These are phyloP conservation scores for Oreamnos americanus DNA, from an alignment of 2,113 vertebrate species.

Conservation along the genomic window DNA sequence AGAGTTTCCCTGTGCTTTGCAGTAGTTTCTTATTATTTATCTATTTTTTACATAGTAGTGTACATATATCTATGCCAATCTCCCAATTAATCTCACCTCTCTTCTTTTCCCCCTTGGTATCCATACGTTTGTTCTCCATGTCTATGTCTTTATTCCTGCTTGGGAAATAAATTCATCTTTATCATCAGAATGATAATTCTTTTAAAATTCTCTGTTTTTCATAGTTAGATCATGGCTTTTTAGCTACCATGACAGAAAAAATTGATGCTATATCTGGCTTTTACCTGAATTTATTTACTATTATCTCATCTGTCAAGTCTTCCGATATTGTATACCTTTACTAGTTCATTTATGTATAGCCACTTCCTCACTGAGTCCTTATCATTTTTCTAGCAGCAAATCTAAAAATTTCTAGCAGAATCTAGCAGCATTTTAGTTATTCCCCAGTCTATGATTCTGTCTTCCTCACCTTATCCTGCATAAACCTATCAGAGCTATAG, in stretches of 20 bases:
- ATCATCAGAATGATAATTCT: conserved; percentile 15
- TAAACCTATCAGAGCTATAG: background rate
- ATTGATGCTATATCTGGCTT: background rate
- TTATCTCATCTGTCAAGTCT: background rate
- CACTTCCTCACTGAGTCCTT: background rate
- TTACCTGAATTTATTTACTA: background rate
- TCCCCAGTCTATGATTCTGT: background rate
- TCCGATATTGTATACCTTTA: background rate
- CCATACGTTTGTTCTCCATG: background rate
- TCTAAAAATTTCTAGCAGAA: background rate
- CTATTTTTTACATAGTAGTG: background rate
- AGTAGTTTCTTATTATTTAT: background rate
- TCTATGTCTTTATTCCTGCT: background rate
- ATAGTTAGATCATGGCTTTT: background rate
- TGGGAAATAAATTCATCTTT: background rate
- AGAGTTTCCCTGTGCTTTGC: background rate
- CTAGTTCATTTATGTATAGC: background rate
- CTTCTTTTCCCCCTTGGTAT: background rate
- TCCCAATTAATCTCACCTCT: background rate
- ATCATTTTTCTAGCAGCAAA: background rate
- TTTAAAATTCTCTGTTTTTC: conserved; percentile 21
- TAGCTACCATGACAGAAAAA: background rate
- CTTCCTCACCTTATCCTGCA: background rate
- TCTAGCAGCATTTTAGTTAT: background rate
- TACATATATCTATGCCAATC: background rate